phyloP scores from a whole-genome alignment of 1,140 invertebrate genomes.

The Hylyphantes graminicola region DNA sequence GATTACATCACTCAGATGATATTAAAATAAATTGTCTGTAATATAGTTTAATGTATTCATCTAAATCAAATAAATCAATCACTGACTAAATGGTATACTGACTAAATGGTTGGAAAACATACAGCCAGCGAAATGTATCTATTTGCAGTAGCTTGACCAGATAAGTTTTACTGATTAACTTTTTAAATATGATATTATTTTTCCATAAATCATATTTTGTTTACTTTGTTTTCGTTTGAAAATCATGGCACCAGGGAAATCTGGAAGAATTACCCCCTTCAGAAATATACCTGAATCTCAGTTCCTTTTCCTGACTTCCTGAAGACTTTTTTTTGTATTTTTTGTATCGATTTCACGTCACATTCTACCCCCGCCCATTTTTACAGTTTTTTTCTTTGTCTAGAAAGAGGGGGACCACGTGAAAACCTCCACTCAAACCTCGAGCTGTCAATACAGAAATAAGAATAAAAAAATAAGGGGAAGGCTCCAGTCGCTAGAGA shows the following conservation, averaged over 20 bases:
- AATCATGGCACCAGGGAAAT: slow-evolving; percentile 45
- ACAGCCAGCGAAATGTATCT: no score
- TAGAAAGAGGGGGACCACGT: slow-evolving; percentile 14
- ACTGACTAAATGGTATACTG: no score
- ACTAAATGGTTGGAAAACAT: no score
- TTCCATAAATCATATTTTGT: no score
- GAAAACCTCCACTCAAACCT: slow-evolving; percentile 52
- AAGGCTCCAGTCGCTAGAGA: slow-evolving; percentile 19
- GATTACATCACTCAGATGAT: no score
- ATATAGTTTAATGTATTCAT: no score
- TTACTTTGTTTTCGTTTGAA: no score
- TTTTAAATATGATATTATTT: no score
- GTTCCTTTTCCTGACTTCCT: slow-evolving; percentile 32
- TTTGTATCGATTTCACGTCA: slow-evolving; percentile 57
- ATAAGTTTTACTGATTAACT: no score
- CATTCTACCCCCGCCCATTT: slow-evolving; percentile 10
- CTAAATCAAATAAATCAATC: no score
- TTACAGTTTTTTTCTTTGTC: slow-evolving; percentile 9
- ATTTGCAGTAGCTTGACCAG: no score
- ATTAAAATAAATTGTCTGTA: no score
- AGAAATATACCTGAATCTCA: slow-evolving; percentile 48
- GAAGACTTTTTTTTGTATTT: slow-evolving; percentile 1
- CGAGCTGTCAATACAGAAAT: slow-evolving; percentile 37
- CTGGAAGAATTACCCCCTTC: slow-evolving; percentile 40
- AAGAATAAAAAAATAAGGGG: slow-evolving; percentile 16